A percentile compares a stretch with the other conserved stretches of the same genome.
Conservation (phyloP, 2,888 invertebrate genomes). For the Xanthorhoe spadicearia region DNA sequence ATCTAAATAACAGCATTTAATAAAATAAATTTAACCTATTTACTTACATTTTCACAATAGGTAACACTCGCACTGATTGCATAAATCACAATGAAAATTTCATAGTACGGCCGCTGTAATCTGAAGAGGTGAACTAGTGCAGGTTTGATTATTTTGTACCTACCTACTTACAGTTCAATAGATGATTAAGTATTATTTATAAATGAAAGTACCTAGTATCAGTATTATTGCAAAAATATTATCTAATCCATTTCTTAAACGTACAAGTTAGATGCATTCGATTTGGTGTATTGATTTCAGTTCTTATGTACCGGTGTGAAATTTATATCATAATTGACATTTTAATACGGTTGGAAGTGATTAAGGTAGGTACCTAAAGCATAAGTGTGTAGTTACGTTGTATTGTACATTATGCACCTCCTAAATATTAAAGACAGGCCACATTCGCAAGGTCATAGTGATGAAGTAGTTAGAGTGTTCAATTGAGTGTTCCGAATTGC, state of each 20-base stretch:
- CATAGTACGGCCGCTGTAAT: slow-evolving; percentile 15
- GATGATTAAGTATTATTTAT: no score
- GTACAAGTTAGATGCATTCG: background rate
- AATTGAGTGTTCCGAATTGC: no score
- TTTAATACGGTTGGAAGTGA: slow-evolving; percentile 14
- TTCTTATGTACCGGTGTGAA: background rate
- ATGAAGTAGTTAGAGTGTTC: no score
- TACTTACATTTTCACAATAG: slow-evolving; percentile 18
- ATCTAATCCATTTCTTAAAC: no score
- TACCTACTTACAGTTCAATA: no score
- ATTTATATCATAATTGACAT: slow-evolving; percentile 16
- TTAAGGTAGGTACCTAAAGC: slow-evolving; percentile 2
- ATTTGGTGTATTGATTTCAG: background rate
- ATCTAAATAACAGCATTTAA: background rate
- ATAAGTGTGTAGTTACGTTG: background rate
- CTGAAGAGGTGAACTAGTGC: slow-evolving; percentile 18
- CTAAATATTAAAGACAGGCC: background rate
- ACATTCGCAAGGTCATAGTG: no score
- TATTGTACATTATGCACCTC: background rate
- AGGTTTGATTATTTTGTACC: background rate
- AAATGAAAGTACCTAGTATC: no score
- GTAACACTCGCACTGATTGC: slow-evolving; percentile 13
- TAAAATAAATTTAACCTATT: background rate
- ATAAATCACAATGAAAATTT: slow-evolving; percentile 20
- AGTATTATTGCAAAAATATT: no score